These are phyloP conservation scores for Brachystomella parvula DNA, from an alignment of 1,140 invertebrate species.

Conservation along the genomic window DNA sequence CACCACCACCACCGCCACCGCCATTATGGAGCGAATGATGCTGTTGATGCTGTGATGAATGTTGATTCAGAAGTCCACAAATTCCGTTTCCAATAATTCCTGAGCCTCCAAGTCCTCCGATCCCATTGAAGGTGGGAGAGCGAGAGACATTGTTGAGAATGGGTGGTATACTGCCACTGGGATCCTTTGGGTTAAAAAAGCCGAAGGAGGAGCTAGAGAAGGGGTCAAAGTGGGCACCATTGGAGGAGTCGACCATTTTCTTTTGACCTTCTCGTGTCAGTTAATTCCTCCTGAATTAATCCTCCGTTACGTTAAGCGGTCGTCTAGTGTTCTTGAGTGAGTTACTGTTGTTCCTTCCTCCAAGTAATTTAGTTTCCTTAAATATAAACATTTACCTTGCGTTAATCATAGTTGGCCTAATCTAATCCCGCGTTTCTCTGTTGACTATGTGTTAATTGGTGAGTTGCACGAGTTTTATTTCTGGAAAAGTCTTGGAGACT, in stretches of 20 bases:
- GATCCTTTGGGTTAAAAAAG: constrained; percentile 37
- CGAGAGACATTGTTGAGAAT: constrained; percentile 1
- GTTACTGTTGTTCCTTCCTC: neutral
- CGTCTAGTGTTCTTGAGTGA: neutral
- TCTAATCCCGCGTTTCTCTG: neutral
- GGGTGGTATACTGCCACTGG: constrained; percentile 15
- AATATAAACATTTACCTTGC: constrained; percentile 4
- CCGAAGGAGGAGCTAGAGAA: constrained; percentile 34
- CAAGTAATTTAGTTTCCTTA: constrained; percentile 1
- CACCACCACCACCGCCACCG: neutral
- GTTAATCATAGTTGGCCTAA: neutral
- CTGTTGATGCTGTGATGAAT: constrained; percentile 17
- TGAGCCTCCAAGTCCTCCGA: neutral
- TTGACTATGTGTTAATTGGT: neutral
- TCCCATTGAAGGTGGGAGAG: neutral
- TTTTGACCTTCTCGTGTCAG: neutral
- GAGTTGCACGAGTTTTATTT: neutral
- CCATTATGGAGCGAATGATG: constrained; percentile 4
- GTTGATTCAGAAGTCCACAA: constrained; percentile 11
- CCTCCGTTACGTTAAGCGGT: neutral
- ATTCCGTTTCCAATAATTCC: neutral
- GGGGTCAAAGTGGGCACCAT: constrained; percentile 28
- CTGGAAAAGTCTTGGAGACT: neutral
- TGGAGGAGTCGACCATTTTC: constrained; percentile 1
- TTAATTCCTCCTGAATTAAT: neutral